phyloP scores from a whole-genome alignment of 1,140 invertebrate genomes.

The Vollenhovia emeryi region DNA sequence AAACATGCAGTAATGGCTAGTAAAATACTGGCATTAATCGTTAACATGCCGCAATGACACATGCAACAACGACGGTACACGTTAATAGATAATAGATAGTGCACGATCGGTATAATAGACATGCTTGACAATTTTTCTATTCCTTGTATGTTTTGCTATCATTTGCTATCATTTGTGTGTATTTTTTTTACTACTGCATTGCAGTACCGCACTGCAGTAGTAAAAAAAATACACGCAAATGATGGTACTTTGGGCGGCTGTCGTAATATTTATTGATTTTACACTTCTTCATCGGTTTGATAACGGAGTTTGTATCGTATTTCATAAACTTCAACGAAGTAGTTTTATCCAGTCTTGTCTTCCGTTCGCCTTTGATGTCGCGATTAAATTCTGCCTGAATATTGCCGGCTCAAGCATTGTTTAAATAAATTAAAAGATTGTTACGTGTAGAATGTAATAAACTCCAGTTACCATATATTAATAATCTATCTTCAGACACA shows the following conservation, averaged over 20 bases:
- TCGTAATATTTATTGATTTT: not conserved
- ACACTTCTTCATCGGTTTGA: not conserved
- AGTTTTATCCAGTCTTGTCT: not conserved
- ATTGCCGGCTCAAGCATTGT: not conserved
- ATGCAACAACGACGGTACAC: not conserved
- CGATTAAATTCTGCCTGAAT: too few species aligned
- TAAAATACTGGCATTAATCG: slow-evolving; percentile 16
- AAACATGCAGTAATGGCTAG: slow-evolving; percentile 20
- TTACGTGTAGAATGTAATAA: not conserved
- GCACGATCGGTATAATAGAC: not conserved
- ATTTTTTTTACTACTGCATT: slow-evolving; percentile 12
- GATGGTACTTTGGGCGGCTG: not conserved
- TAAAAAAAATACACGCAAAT: not conserved
- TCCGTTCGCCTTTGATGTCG: not conserved
- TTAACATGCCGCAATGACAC: not conserved
- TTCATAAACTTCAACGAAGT: not conserved
- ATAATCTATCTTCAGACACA: not conserved
- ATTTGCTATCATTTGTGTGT: not conserved
- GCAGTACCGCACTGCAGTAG: too few species aligned
- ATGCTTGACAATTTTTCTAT: not conserved
- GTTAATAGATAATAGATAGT: not conserved
- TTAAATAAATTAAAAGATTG: not conserved
- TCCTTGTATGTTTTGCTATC: not conserved
- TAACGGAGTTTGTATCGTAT: not conserved
- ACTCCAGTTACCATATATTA: not conserved